phyloP scores from a whole-genome alignment of 2,888 invertebrate genomes.

The Cephonodes hylas region DNA sequence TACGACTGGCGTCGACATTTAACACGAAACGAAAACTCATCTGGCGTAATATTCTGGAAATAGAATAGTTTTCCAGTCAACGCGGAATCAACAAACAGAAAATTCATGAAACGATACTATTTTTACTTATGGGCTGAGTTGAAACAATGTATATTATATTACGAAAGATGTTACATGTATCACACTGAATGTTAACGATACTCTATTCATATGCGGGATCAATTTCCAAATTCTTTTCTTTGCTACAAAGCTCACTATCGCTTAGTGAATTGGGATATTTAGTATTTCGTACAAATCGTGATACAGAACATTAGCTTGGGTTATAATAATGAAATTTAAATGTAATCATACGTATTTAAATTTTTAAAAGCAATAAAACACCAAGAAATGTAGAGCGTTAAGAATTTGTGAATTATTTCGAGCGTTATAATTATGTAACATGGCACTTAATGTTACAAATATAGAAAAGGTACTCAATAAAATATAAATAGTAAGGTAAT shows the following conservation, averaged over 20 bases:
- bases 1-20: background rate
- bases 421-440: background rate
- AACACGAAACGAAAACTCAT: constrained; percentile 4
- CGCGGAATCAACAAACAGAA: constrained; percentile 4
- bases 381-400: background rate
- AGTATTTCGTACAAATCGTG: no score
- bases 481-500: background rate
- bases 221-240: no score
- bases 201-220: no score
- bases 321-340: no score
- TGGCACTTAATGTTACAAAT: background rate
- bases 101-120: constrained; percentile 10
- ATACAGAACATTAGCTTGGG: no score
- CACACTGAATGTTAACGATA: no score
- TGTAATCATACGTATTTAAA: no score
- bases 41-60: constrained; percentile 8
- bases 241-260: no score
- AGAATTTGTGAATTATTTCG: background rate
- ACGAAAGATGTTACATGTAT: no score
- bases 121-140: constrained; percentile 7
- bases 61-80: constrained; percentile 10
- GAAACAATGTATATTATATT: no score
- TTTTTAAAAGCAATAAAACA: background rate
- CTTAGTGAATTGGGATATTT: no score
- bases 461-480: background rate